Base-by-base conservation (phyloP, 2,888 invertebrate species). In the Trissoscelio sp. region DNA sequence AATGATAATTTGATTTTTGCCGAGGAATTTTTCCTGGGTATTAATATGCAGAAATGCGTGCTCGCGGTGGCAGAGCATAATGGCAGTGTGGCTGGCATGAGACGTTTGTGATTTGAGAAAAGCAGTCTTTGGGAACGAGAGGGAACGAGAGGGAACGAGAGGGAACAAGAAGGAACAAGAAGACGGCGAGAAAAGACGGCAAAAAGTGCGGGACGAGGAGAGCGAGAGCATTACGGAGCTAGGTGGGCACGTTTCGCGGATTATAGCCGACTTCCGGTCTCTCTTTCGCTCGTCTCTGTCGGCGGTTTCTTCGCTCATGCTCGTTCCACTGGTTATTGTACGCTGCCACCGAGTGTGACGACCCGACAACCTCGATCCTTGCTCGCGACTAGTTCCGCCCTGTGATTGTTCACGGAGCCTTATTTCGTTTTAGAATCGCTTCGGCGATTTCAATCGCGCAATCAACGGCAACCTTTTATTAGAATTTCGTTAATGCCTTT, bases 301-400 rank as follows among this genome's bases (percentile, higher is more conserved):
- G 72, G 64, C 79, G 79, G 72, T 62, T 72, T 55, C 58, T 73
- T 79, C 83, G 83, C 83, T 75, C 78, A 62, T 84, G 81, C 82
- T 85, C 85, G 84, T 86, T 83, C 84, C 81, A 72, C 78, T 86
- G 87, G 87, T 89, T 87, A 88, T 89, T 89, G 89, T 89, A 87
- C 87, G 86, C 84, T 85, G 87, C 86, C 86, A 85, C 84, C 83
- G 86, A 89, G 88, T 88, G 88, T 89, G 88, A 88, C 89, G 88
- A 89, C 88, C 88, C 83, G 87, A 83, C 88, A 88, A 87, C 88
- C 89, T 89, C 88, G 87, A 88, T 89, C 85, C 87, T 83, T 82
- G 82, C 83, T 82, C 84, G 83, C 83, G 83, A 83, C 83, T 84
- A 78, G 78, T 83, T 80, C 77, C 73, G 78, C 80, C 70, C 77